A percentile compares a stretch with the other conserved stretches of the same genome.
Evolutionary conservation across 2,113 vertebrate genomes (phyloP).

Genomic region (Chunga burmeisteri): DNA sequence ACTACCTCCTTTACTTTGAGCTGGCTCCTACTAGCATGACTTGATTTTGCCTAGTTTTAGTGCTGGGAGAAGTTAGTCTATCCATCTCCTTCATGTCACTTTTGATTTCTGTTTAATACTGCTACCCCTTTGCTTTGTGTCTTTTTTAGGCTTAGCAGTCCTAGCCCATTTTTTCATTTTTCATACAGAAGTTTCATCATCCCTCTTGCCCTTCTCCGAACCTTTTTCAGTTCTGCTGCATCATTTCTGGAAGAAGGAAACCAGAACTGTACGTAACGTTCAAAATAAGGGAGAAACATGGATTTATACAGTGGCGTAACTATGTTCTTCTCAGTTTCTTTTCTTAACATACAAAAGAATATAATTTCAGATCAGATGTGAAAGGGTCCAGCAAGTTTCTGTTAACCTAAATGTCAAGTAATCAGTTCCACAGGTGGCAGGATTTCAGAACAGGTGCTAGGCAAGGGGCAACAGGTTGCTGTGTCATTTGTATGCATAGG

Average conservation of each 20-base stretch:
- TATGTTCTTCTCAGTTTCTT: background rate
- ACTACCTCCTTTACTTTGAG: background rate
- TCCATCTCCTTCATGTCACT: background rate
- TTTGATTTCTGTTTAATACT: slow-evolving; percentile 5
- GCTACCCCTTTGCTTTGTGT: background rate
- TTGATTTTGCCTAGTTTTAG: background rate
- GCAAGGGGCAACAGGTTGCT: background rate
- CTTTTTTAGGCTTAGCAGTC: background rate
- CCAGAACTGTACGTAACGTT: background rate
- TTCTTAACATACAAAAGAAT: background rate
- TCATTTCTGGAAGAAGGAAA: slow-evolving; percentile 6
- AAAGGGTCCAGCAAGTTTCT: slow-evolving; percentile 1
- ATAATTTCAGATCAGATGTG: background rate
- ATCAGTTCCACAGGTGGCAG: background rate
- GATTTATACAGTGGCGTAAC: background rate
- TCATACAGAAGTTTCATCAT: background rate
- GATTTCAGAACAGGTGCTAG: background rate
- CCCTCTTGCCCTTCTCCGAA: background rate
- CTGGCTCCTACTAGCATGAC: background rate
- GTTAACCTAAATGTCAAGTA: background rate
- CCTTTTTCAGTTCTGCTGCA: background rate
- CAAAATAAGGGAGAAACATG: background rate
- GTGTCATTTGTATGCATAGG: background rate
- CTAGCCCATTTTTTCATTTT: background rate
- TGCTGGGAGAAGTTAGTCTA: background rate